phyloP scores from a whole-genome alignment of 2,888 invertebrate species.

The Orchesellides sinensis region DNA sequence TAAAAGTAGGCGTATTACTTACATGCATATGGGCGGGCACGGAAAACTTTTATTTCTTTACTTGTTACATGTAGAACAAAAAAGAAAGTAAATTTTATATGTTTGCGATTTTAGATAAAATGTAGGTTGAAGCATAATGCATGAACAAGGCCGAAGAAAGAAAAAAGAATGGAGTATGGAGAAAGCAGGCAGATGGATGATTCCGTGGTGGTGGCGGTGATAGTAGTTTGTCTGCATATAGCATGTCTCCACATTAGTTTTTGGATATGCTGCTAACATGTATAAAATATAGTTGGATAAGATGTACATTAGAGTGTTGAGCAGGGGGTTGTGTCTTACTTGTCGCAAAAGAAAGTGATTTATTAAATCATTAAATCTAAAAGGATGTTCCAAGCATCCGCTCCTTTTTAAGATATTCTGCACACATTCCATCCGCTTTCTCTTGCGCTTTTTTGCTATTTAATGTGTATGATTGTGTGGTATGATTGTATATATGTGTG shows the following conservation, averaged over 20 bases:
- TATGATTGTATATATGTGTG: no score
- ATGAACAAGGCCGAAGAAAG: not conserved
- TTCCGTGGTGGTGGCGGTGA: slow-evolving; percentile 18
- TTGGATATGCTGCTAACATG: not conserved
- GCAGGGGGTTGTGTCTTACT: slow-evolving; percentile 59
- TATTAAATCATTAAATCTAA: slow-evolving; percentile 72
- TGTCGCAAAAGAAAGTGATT: slow-evolving; percentile 70
- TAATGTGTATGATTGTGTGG: not conserved
- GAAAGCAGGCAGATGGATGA: slow-evolving; percentile 28
- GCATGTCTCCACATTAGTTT: not conserved
- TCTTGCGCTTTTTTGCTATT: not conserved
- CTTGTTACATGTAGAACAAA: not conserved
- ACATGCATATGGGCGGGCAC: slow-evolving; percentile 1
- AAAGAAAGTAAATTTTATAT: slow-evolving; percentile 1
- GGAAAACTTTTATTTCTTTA: not conserved
- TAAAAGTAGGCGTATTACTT: slow-evolving; percentile 2
- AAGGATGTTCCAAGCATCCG: slow-evolving; percentile 69
- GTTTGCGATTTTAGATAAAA: slow-evolving; percentile 1
- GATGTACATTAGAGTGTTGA: slow-evolving; percentile 14
- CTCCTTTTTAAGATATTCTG: slow-evolving; percentile 64
- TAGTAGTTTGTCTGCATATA: slow-evolving; percentile 4
- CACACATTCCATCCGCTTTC: slow-evolving; percentile 60
- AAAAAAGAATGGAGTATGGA: not conserved
- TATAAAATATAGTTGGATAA: not conserved
- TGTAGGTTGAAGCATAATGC: not conserved